Base-by-base conservation (phyloP, 2,797 vertebrate species). In the Triplophysa bombifrons region DNA sequence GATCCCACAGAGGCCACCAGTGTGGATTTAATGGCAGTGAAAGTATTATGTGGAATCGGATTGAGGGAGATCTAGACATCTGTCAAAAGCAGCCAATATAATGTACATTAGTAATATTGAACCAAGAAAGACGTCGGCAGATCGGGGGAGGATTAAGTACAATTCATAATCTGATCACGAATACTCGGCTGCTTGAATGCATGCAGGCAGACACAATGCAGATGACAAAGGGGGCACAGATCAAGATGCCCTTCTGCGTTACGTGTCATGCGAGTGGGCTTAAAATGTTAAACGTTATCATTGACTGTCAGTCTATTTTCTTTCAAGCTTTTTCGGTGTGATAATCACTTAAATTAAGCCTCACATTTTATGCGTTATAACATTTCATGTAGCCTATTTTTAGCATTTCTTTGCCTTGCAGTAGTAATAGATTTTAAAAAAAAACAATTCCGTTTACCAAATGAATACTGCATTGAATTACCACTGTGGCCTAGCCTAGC, bases 21-120 rank as follows among this genome's bases (percentile, higher is more conserved):
- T 90, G 89, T 86, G 85, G 86, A 89, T 91, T 90, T 91, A 91
- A 87, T 87, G 88, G 86, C 88, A 90, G 91, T 87, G 91, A 92
- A 90, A 92, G 91, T 92, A 88, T 91, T 93, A 88, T 73, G 85
- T 46, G 83, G 85, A 89, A 87, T 91, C 87, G 81, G 89, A 89
- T 88, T 86, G 89, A 91, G 90, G 74, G 73, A 78, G 87, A 87
- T 92, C 91, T 83, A 89, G 90, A 93, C 93, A 93, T 94, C 94
- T 93, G 94, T 89, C 90, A 89, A 88, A 92, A 88, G 92, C 93
- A 91, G 92, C 94, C 92, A 92, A 90, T 93, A 91, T 88, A 90
- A 85, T 81, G 82, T 87, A 93, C 94, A 95, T 95, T 94, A 95
- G 93, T 93, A 91, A 93, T 93, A 95, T 92, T 95, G 92, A 83